These are phyloP conservation scores for Drosophila helvetica DNA, from an alignment of 2,888 invertebrate genomes.

Conservation along the genomic window DNA sequence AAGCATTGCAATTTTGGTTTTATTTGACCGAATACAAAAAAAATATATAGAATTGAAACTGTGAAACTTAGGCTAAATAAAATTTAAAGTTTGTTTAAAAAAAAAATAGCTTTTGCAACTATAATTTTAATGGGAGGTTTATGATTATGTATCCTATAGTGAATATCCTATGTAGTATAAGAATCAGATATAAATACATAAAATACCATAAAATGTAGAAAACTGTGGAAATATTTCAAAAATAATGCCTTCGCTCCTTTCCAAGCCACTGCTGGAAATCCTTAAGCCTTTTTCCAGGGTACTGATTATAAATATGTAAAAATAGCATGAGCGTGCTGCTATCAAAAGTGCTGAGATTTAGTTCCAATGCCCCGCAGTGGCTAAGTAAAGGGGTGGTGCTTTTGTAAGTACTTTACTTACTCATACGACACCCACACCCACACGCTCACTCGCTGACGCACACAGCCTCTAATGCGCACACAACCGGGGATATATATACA, in stretches of 20 bases:
- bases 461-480: background rate
- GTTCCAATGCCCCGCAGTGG: slow-evolving; percentile 44
- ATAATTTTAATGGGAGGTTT: too few relatives aligned
- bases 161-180: too few relatives aligned
- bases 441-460: too few relatives aligned
- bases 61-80: too few relatives aligned
- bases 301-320: slow-evolving; percentile 42
- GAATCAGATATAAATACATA: too few relatives aligned
- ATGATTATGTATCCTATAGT: too few relatives aligned
- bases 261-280: background rate
- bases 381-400: slow-evolving; percentile 11
- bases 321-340: slow-evolving; percentile 48
- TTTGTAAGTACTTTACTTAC: slow-evolving; percentile 28
- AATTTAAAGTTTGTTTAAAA: too few relatives aligned
- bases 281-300: background rate
- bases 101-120: too few relatives aligned
- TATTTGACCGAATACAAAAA: background rate
- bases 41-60: background rate
- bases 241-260: too few relatives aligned
- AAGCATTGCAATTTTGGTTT: too few relatives aligned
- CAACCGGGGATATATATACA: slow-evolving; percentile 9
- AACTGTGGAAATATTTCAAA: too few relatives aligned
- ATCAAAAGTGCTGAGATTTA: slow-evolving; percentile 61
- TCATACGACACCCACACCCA: slow-evolving; percentile 32
- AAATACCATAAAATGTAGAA: too few relatives aligned